Base-by-base conservation (phyloP, 2,888 invertebrate species). In the Orthosia cruda region DNA sequence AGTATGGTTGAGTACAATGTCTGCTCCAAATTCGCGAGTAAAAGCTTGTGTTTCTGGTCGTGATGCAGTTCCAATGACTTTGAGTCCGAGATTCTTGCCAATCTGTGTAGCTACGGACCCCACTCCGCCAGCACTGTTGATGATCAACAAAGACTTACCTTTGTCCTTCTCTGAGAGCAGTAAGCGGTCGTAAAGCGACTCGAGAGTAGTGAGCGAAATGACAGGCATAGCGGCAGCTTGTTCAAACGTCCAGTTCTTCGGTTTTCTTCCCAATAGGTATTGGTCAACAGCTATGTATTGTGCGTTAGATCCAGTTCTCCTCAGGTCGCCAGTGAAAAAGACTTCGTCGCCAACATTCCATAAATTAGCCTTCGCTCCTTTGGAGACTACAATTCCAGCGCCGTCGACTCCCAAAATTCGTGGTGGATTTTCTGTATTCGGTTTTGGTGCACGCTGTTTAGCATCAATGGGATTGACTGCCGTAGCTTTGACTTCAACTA, bases 221-320 rank as follows among this genome's bases (percentile, higher is more conserved):
- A 95, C 85, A 15, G 96, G 96, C 93, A 96, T 94, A 0, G 96
- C 95, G 49, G 96, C 96, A 11, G 96, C 95, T 90, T 96, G 90
- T 84, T 95, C 95, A 80, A 95, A 96, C 1, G 93, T 90, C 26
- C 96, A 88, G 32, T 87, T 92, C 64, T 93, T 94, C 3, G 96
- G 96, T 84, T 96, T 96, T 3, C 68, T 84, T 16, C 92, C 95
- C 0, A 95, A 91, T 50, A 92, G 66, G 32, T 93, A 85, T 87
- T 96, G 93, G 70, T 95, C 90, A 32, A 95, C 80, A 4, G 94
- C 94, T 20, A 94, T 90, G 81, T 94, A 96, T 79, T 96, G 91
- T 3, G 96, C 95, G 77, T 96, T 96, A 4, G 94, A 89, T 4
- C 96, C 96, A 80, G 90, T 94, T 80, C 88, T 94, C 55, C 90